Percentiles rank a stretch among this genome's conserved stretches.
phyloP scores from a whole-genome alignment of 2,888 invertebrate species.

The Lochmaea crataegi region DNA sequence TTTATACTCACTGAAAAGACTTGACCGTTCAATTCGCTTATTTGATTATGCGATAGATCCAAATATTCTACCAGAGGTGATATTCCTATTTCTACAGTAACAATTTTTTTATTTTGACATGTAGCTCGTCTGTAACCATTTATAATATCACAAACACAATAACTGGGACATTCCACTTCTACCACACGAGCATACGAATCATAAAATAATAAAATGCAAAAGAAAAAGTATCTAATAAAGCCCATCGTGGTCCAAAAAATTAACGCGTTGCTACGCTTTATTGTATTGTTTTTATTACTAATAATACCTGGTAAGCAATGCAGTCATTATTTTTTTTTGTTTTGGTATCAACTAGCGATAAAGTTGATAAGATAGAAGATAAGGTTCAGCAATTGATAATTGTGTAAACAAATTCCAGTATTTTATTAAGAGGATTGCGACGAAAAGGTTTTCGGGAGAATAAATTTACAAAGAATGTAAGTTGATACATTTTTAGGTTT shows the following conservation, averaged over 20 bases:
- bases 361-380: slow-evolving; percentile 16
- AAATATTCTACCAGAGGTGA: slow-evolving; percentile 70
- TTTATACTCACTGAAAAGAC: slow-evolving; percentile 70
- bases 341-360: slow-evolving; percentile 8
- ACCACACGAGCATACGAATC: slow-evolving; percentile 36
- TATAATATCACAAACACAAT: slow-evolving; percentile 69
- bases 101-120: slow-evolving; percentile 71
- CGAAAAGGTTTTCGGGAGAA: too few relatives aligned
- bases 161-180: slow-evolving; percentile 65
- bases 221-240: slow-evolving; percentile 21
- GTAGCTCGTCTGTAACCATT: slow-evolving; percentile 67
- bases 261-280: not conserved
- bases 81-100: slow-evolving; percentile 71
- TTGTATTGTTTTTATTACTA: not conserved
- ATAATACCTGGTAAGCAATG: not conserved
- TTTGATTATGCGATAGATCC: slow-evolving; percentile 72
- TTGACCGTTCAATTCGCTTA: slow-evolving; percentile 71
- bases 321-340: not conserved
- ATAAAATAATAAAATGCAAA: slow-evolving; percentile 38
- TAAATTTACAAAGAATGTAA: too few relatives aligned
- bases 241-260: slow-evolving; percentile 1
- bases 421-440: not conserved
- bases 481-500: too few relatives aligned
- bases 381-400: not conserved
- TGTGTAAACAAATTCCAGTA: not conserved